These are phyloP conservation scores for Pheucticus melanocephalus DNA, from an alignment of 2,113 vertebrate genomes.

Conservation along the genomic window DNA sequence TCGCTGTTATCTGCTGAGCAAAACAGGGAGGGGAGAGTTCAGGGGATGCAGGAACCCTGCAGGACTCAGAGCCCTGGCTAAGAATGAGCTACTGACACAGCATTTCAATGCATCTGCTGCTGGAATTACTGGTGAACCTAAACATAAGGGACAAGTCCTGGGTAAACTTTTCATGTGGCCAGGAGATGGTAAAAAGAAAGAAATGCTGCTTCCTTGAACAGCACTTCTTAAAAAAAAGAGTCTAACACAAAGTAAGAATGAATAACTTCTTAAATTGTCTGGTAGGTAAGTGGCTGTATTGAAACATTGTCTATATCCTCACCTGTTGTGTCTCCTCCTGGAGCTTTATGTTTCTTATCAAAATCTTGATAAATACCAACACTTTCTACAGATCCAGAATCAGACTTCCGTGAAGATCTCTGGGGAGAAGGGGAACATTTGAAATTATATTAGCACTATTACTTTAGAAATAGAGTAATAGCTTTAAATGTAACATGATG, in stretches of 20 bases:
- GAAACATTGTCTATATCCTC: neutral
- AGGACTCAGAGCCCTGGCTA: neutral
- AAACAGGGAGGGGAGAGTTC: neutral
- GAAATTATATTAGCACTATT: neutral
- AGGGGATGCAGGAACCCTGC: neutral
- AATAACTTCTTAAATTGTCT: neutral
- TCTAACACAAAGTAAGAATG: neutral
- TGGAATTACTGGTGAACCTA: neutral
- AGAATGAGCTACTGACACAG: neutral
- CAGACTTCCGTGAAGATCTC: constrained; percentile 85
- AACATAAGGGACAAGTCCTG: neutral
- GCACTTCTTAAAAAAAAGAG: neutral
- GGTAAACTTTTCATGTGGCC: neutral
- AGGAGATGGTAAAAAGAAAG: neutral
- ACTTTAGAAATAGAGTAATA: neutral
- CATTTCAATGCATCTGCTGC: neutral
- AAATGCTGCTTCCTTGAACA: neutral
- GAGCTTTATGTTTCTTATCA: constrained; percentile 72
- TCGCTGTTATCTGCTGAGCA: constrained; percentile 66
- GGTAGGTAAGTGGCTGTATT: neutral
- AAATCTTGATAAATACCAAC: constrained; percentile 91
- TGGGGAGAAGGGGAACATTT: constrained; percentile 37
- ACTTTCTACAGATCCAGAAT: constrained; percentile 77
- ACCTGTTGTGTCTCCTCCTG: constrained; percentile 72
- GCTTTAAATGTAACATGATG: neutral